Base-by-base conservation (phyloP, 2,113 vertebrate genomes). In the Cinclus cinclus region DNA sequence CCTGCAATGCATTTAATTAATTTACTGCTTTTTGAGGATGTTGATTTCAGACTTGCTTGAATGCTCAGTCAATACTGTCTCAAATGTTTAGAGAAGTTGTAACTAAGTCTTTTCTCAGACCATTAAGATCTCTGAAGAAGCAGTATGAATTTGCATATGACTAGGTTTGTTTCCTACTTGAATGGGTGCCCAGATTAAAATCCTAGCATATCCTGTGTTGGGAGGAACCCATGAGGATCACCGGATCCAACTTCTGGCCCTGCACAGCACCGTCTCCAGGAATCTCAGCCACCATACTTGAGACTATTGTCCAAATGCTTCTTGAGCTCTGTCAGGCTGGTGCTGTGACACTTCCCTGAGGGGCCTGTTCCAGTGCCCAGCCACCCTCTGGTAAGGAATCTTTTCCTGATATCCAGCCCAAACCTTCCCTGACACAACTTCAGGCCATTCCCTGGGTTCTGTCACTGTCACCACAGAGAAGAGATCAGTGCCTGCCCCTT, bases 211-310 rank as follows among this genome's bases (percentile, higher is more conserved):
- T 35, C 8, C n/a, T 35, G 30, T 53, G 19, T n/a, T 67, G 28
- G 60, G 67, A 81, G 33, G 19, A 19, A 41, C 20, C 20, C 24
- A 41, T 10, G 47, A 69, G n/a, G 24, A 60, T 35, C 24, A 25
- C 16, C 0, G 0, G 68, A 28, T 60, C n/a, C 15, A 30, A 1
- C 16, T 68, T 46, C 20, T 62, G 47, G 17, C 17, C 9, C 41
- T 76, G 47, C n/a, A 53, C 30, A 60, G 24, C 13, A 53, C 13
- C 9, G 41, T 67, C 17, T 9, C 55, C 39, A 35, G 35, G 39
- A 68, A 33, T 75, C 46, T 85, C 35, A 24, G 24, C 14, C 19
- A 39, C 33, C 37, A 2, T 17, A 16, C 23, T 23, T n/a, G 28
- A 50, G 68, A 46, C 6, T 1, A 0, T 39, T 59, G 39, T 52